Percentiles rank a stretch among this genome's conserved stretches.
phyloP scores from a whole-genome alignment of 2,797 vertebrate species.

The Halcyon leucocephala region DNA sequence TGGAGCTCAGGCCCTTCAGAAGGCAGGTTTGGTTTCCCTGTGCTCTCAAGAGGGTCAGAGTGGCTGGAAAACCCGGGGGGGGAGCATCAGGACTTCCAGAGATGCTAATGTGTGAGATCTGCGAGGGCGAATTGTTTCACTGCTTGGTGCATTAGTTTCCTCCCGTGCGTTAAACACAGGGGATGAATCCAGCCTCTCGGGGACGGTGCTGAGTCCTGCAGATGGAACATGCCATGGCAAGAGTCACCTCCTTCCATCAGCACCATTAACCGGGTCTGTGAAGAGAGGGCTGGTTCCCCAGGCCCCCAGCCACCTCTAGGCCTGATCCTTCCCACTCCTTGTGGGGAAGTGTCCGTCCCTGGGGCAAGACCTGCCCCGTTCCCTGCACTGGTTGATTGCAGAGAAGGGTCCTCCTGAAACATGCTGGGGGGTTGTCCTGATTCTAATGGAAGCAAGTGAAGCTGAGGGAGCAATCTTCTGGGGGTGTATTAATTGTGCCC shows the following conservation, averaged over 20 bases:
- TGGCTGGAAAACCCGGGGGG: neutral
- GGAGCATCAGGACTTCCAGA: constrained; percentile 15
- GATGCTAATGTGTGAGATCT: neutral
- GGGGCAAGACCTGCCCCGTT: neutral
- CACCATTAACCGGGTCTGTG: neutral
- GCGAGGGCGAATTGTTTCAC: neutral
- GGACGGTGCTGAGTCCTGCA: neutral
- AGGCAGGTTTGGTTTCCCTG: neutral
- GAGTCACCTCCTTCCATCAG: neutral
- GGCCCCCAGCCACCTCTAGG: neutral
- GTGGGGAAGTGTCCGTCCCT: neutral
- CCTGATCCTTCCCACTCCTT: neutral
- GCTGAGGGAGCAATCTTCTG: neutral
- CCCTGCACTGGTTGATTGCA: neutral
- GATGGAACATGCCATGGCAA: neutral
- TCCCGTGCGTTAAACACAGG: neutral
- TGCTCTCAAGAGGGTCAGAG: neutral
- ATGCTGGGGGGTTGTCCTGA: neutral
- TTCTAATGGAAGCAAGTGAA: neutral
- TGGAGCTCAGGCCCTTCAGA: neutral
- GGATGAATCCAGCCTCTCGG: neutral
- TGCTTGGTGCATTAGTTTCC: neutral
- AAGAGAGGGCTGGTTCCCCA: neutral
- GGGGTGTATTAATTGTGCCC: neutral
- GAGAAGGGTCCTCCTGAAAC: neutral